Evolutionary conservation across 2,113 vertebrate genomes (phyloP).

Genomic region (Labrus mixtus): DNA sequence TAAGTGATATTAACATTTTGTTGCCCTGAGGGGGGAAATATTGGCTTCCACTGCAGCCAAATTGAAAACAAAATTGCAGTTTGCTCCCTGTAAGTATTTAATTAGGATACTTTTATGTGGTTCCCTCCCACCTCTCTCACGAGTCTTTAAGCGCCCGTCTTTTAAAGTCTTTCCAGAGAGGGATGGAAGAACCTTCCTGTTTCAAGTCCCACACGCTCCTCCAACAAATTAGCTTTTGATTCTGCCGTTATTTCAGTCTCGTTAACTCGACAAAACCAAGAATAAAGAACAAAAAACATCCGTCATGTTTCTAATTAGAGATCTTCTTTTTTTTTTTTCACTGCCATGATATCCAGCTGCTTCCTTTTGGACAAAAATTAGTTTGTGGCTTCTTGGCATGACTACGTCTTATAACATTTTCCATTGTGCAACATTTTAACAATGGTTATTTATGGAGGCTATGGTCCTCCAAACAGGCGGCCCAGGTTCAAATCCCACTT

Average conservation of each 20-base stretch:
- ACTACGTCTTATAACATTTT: no score
- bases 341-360: no score
- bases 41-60: conserved; percentile 22
- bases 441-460: no score
- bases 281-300: background rate
- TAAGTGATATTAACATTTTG: conserved; percentile 27
- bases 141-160: conserved; percentile 10
- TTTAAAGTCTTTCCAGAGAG: background rate
- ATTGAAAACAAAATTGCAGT: conserved; percentile 30
- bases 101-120: conserved; percentile 23
- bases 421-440: no score
- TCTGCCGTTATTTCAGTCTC: background rate
- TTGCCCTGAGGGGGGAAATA: background rate
- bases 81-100: conserved; percentile 18
- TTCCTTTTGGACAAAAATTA: no score
- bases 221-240: conserved; percentile 1
- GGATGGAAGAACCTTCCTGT: background rate
- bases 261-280: background rate
- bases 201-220: background rate
- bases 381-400: no score
- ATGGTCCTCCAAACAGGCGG: no score
- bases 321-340: background rate
- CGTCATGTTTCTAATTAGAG: background rate
- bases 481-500: no score
- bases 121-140: conserved; percentile 8